Base-by-base conservation (phyloP, 1,140 invertebrate genomes). In the Parapsyche elsis region DNA sequence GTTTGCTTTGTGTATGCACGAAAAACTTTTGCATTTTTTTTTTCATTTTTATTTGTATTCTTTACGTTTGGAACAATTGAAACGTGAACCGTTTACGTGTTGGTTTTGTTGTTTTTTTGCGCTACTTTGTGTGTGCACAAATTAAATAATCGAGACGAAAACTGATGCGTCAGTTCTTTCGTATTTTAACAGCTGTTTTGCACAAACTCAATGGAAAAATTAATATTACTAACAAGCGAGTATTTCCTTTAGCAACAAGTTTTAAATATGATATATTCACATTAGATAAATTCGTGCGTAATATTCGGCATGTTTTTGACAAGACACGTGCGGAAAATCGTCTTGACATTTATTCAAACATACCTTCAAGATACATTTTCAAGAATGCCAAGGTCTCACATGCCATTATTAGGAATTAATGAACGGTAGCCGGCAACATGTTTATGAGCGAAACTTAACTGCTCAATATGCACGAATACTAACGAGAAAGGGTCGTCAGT, bases 131-230 rank as follows among this genome's bases (percentile, higher is more conserved):
- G 9, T 9, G 64, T n/a, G 64, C 24, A 24, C 23, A 67, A 67
- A 24, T 67, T 67, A 67, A 67, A 24, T 67, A 67, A 67, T 67
- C 21, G 64, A 67, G 64, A 26, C 64, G 64, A 67, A 67, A 26
- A 7, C 2, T 7, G 30, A 38, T 38, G 30, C 30, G 30, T 4
- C 2, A 38, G 2, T 7, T 38, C 30, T 38, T 38, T 38, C 7
- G 30, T 4, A 38, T 7, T 7, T 7, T 38, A 4, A 38, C 30
- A 7, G 30, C 7, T 38, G 30, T n/a, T n/a, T n/a, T n/a, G n/a
- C n/a, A n/a, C n/a, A n/a, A n/a, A n/a, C n/a, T n/a, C n/a, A n/a
- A n/a, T n/a, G n/a, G n/a, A n/a, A n/a, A n/a, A n/a, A n/a, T n/a
- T n/a, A n/a, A n/a, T n/a, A n/a, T n/a, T n/a, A n/a, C n/a, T n/a